Evolutionary conservation across 2,797 vertebrate genomes (phyloP).

Genomic region (Diglossa cyanea): DNA sequence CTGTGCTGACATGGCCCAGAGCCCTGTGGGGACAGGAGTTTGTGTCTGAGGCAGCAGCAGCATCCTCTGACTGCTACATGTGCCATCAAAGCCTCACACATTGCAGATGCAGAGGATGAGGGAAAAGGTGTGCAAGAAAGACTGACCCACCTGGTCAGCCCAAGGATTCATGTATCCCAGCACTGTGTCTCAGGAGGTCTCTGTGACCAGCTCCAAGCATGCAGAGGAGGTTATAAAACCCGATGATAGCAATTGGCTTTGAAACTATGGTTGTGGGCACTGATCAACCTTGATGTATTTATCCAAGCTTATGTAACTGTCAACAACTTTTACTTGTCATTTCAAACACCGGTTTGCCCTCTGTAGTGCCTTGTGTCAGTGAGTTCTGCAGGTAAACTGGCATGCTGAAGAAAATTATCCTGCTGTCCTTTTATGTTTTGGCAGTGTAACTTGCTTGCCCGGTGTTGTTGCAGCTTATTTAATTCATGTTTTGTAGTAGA

Average conservation of each 20-base stretch:
- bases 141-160: neutral
- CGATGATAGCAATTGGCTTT: neutral
- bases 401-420: neutral
- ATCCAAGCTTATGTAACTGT: neutral
- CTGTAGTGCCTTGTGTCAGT: neutral
- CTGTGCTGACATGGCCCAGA: neutral
- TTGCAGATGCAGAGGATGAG: neutral
- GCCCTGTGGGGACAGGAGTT: rapidly evolving
- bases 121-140: neutral
- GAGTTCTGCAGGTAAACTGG: neutral
- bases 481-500: neutral
- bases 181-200: neutral
- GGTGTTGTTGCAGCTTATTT: neutral
- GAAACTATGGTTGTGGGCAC: neutral
- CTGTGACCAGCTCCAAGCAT: neutral
- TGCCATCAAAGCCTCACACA: neutral
- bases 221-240: neutral
- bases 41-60: neutral
- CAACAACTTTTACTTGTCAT: neutral
- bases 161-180: neutral
- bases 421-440: neutral
- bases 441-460: neutral
- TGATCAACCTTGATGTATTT: neutral
- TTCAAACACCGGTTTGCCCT: neutral
- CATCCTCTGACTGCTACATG: neutral